Evolutionary conservation across 2,797 vertebrate species (phyloP).

Genomic region (Meriones psammophilus): DNA sequence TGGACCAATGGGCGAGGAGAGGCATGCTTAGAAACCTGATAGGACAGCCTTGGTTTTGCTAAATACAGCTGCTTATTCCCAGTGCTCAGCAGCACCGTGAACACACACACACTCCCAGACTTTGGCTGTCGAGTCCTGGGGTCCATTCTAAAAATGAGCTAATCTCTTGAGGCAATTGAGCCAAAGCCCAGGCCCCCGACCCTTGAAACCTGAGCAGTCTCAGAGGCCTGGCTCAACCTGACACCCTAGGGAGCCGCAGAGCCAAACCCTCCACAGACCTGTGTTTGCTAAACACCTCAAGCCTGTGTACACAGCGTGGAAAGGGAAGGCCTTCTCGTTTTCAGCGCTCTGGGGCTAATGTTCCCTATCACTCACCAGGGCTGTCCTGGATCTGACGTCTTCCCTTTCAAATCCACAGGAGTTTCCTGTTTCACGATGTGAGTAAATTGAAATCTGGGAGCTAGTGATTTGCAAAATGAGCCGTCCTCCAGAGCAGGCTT

Average conservation of each 20-base stretch:
- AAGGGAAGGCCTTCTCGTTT: slow-evolving; percentile 53
- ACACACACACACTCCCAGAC: background rate
- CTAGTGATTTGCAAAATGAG: slow-evolving; percentile 56
- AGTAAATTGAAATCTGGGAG: slow-evolving; percentile 65
- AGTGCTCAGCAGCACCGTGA: no score
- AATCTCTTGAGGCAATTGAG: background rate
- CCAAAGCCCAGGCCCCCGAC: background rate
- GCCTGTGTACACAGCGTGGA: background rate
- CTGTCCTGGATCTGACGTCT: background rate
- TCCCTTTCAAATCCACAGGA: slow-evolving; percentile 50
- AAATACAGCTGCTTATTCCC: background rate
- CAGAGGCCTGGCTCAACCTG: background rate
- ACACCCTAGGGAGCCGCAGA: background rate
- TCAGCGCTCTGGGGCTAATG: background rate
- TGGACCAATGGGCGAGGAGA: rapidly evolving
- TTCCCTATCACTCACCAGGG: slow-evolving; percentile 9
- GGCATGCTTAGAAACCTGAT: background rate
- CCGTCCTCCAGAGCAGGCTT: background rate
- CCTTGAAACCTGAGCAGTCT: slow-evolving; percentile 66
- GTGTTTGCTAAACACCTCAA: slow-evolving; percentile 67
- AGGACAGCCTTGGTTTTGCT: background rate
- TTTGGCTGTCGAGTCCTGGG: slow-evolving; percentile 48
- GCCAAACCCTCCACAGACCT: background rate
- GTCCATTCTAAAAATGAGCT: slow-evolving; percentile 55
- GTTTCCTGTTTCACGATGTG: slow-evolving; percentile 46